Evolutionary conservation across 2,113 vertebrate genomes (phyloP).

Genomic region (Empidonax alnorum): DNA sequence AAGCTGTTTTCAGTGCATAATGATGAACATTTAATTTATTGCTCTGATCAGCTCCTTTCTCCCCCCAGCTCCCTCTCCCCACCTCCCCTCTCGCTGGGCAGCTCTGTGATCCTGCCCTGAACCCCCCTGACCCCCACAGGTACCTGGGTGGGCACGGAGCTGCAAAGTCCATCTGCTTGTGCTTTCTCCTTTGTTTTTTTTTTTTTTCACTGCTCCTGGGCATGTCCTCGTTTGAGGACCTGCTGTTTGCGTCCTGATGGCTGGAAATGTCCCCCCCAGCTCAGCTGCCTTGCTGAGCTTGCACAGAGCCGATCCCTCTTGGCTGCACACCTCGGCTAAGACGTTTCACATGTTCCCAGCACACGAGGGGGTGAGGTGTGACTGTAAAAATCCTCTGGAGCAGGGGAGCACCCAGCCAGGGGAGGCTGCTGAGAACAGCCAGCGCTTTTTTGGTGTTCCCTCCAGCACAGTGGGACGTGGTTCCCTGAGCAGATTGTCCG

Average conservation of each 20-base stretch:
- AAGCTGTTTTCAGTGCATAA: background rate
- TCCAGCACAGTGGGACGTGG: background rate
- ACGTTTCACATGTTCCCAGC: background rate
- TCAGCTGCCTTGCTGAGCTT: background rate
- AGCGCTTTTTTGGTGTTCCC: background rate
- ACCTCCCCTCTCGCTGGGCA: background rate
- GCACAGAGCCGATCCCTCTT: background rate
- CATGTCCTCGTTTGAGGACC: background rate
- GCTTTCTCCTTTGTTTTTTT: background rate
- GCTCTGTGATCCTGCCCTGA: background rate
- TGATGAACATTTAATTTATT: constrained; percentile 2
- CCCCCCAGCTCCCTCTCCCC: background rate
- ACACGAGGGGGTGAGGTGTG: background rate
- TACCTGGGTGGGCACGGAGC: background rate
- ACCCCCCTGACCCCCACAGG: accelerated
- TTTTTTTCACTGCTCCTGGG: background rate
- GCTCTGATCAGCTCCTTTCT: background rate
- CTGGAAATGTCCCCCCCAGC: background rate
- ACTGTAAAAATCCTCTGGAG: background rate
- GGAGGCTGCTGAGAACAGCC: background rate
- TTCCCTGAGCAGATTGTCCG: background rate
- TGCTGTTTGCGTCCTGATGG: background rate
- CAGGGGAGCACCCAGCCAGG: background rate
- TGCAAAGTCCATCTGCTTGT: background rate
- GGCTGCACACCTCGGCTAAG: background rate